These are phyloP conservation scores for Leucoptera coffeella DNA, from an alignment of 2,888 invertebrate genomes.

Conservation along the genomic window DNA sequence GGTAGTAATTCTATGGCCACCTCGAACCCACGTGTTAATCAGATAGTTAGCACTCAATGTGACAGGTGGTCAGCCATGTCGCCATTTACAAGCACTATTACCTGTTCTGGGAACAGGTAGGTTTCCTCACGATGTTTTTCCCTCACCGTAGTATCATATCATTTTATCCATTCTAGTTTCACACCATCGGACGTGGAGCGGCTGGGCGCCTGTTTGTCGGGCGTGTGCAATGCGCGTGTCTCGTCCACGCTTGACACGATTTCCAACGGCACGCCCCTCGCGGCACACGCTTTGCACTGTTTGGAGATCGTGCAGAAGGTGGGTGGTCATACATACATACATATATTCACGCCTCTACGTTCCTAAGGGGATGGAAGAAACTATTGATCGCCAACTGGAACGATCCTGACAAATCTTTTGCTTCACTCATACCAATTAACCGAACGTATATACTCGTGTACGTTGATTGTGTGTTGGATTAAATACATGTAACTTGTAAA, in stretches of 20 bases:
- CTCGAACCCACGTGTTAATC: too few relatives aligned
- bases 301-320: conserved; percentile 85
- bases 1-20: too few relatives aligned
- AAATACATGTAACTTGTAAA: not conserved
- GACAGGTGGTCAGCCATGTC: too few relatives aligned
- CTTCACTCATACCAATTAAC: too few relatives aligned
- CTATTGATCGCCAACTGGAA: too few relatives aligned
- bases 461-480: not conserved
- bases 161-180: conserved; percentile 32
- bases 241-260: conserved; percentile 16
- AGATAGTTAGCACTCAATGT: too few relatives aligned
- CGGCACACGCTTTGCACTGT: conserved; percentile 77
- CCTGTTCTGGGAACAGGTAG: too few relatives aligned
- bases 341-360: too few relatives aligned
- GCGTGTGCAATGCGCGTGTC: conserved; percentile 21
- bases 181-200: conserved; percentile 69
- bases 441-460: not conserved
- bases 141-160: too few relatives aligned
- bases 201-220: conserved; percentile 55
- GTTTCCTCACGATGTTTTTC: too few relatives aligned
- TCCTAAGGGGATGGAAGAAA: conserved; percentile 52
- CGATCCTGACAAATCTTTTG: too few relatives aligned
- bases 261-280: conserved; percentile 59
- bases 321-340: conserved; percentile 46
- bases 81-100: too few relatives aligned